Evolutionary conservation across 2,797 vertebrate genomes (phyloP).

Genomic region (Pteronotus mesoamericanus): DNA sequence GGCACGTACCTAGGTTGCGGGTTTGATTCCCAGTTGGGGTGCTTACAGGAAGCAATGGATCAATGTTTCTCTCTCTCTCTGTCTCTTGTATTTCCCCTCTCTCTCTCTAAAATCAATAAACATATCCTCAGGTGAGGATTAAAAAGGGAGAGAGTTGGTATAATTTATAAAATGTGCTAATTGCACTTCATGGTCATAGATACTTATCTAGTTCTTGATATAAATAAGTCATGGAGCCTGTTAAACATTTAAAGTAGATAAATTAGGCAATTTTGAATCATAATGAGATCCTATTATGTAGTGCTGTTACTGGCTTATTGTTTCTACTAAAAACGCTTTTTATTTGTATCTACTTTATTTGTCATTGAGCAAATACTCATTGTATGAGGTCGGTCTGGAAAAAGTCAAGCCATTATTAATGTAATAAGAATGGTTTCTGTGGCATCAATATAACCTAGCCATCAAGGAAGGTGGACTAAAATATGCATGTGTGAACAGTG

Average conservation of each 20-base stretch:
- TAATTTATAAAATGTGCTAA: conserved; percentile 34
- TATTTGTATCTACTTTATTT: conserved; percentile 1
- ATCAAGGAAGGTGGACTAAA: too few relatives aligned
- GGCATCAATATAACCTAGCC: too few relatives aligned
- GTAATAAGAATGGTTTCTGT: too few relatives aligned
- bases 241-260: conserved; percentile 17
- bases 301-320: not conserved
- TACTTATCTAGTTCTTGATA: not conserved
- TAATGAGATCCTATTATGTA: not conserved
- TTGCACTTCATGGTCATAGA: not conserved
- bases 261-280: not conserved
- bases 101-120: too few relatives aligned
- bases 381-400: not conserved
- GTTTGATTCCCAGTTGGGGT: too few relatives aligned
- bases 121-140: too few relatives aligned
- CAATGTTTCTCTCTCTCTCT: too few relatives aligned
- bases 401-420: too few relatives aligned
- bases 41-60: too few relatives aligned
- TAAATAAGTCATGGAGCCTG: not conserved
- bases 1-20: too few relatives aligned
- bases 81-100: too few relatives aligned
- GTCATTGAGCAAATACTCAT: not conserved
- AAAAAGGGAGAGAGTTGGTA: not conserved
- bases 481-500: too few relatives aligned
- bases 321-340: not conserved